Percentiles rank a stretch among this genome's conserved stretches.
phyloP scores from a whole-genome alignment of 1,140 invertebrate genomes.

The Brachionus paranguensis region DNA sequence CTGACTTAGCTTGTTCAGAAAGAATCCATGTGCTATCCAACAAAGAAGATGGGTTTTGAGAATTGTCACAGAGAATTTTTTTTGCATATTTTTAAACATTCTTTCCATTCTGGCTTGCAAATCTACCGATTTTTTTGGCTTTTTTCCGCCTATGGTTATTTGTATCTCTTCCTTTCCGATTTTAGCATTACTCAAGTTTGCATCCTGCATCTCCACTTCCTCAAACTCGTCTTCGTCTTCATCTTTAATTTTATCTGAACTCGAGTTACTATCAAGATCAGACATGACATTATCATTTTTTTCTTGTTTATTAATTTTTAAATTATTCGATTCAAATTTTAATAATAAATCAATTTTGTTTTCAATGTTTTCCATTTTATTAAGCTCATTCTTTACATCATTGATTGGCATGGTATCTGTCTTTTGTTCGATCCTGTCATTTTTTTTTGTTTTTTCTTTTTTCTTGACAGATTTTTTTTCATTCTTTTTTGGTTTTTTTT shows the following conservation, averaged over 20 bases:
- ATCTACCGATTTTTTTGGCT: conserved; percentile 10
- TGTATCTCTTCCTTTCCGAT: not conserved
- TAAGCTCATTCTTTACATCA: not conserved
- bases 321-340: not conserved
- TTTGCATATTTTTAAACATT: conserved; percentile 8
- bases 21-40: conserved; percentile 29
- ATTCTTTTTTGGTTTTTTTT: not conserved
- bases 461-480: not conserved
- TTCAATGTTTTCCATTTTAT: not conserved
- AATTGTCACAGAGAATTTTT: not conserved
- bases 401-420: not conserved
- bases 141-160: not conserved
- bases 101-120: conserved; percentile 6
- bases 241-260: not conserved
- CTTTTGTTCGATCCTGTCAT: not conserved
- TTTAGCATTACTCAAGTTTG: not conserved
- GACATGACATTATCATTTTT: not conserved
- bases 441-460: not conserved
- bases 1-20: not conserved
- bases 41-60: conserved; percentile 28
- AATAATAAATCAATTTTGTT: conserved; percentile 26
- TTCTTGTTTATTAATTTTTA: not conserved
- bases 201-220: conserved; percentile 13
- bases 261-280: not conserved
- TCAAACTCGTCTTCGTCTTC: conserved; percentile 27